phyloP scores from a whole-genome alignment of 2,113 vertebrate genomes.

The Ophthalmolycus amberensis region DNA sequence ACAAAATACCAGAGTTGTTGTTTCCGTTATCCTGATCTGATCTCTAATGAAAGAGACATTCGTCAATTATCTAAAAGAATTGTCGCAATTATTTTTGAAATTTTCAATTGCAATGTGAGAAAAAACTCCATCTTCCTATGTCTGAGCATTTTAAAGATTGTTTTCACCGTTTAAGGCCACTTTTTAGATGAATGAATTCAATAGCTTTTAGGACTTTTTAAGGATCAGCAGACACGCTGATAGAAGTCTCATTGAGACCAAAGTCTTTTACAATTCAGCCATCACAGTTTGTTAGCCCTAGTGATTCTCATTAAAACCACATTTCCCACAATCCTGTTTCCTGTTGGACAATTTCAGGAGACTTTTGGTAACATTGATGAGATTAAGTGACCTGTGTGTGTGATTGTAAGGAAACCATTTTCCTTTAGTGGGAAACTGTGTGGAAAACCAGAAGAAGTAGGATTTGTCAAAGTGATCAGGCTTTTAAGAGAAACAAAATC shows the following conservation, averaged over 20 bases:
- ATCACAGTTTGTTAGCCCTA: neutral
- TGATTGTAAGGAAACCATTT: neutral
- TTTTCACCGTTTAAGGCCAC: neutral
- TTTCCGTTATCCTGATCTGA: neutral
- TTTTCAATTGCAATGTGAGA: neutral
- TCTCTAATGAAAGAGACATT: neutral
- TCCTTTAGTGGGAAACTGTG: neutral
- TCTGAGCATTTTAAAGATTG: neutral
- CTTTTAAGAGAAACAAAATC: constrained; percentile 1
- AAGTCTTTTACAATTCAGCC: neutral
- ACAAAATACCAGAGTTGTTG: neutral
- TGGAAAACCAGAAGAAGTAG: neutral
- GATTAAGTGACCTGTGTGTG: neutral
- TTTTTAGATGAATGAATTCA: neutral
- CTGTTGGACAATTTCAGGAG: neutral
- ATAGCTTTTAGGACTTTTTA: neutral
- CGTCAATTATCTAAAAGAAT: too few species aligned
- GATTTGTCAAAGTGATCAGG: neutral
- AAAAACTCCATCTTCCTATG: neutral
- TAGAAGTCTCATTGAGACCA: neutral
- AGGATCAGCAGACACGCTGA: too few species aligned
- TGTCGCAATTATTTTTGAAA: neutral
- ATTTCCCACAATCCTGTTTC: neutral
- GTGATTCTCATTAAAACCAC: neutral
- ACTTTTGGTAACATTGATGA: neutral